A percentile compares a stretch with the other conserved stretches of the same genome.
phyloP scores from a whole-genome alignment of 2,797 vertebrate genomes.

The Labeo calbasu region DNA sequence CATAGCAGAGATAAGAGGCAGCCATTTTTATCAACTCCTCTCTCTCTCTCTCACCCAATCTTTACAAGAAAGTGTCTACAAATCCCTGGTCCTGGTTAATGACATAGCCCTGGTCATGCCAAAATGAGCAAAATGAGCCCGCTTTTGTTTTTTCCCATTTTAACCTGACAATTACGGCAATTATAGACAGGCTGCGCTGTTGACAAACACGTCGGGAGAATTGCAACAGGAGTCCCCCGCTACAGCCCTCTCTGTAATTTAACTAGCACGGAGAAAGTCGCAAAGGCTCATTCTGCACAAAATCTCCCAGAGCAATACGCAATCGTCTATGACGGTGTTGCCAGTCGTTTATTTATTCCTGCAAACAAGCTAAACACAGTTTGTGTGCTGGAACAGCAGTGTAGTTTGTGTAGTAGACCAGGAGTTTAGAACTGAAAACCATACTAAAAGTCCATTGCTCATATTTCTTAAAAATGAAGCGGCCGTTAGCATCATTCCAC shows the following conservation, averaged over 20 bases:
- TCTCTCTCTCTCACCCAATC: constrained; percentile 52
- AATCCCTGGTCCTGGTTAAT: constrained; percentile 77
- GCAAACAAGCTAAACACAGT: constrained; percentile 64
- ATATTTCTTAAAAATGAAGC: constrained; percentile 67
- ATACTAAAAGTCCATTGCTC: constrained; percentile 68
- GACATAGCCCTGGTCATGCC: constrained; percentile 68
- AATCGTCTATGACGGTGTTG: constrained; percentile 47
- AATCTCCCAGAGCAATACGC: constrained; percentile 62
- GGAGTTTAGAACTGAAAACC: neutral
- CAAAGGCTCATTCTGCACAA: constrained; percentile 64
- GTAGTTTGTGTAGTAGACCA: neutral
- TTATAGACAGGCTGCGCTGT: constrained; percentile 73
- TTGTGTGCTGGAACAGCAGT: constrained; percentile 58
- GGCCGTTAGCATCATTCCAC: constrained; percentile 60
- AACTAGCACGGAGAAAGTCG: constrained; percentile 71
- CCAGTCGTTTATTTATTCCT: constrained; percentile 62
- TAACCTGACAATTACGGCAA: constrained; percentile 80
- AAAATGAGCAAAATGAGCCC: constrained; percentile 71
- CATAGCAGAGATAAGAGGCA: constrained; percentile 82
- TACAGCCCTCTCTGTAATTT: constrained; percentile 76
- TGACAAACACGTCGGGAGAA: constrained; percentile 77
- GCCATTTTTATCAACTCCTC: constrained; percentile 77
- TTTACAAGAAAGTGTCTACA: constrained; percentile 71
- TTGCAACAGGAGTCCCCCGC: constrained; percentile 68
- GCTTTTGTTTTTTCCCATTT: constrained; percentile 66